phyloP scores from a whole-genome alignment of 2,113 vertebrate genomes.

The Rafetus swinhoei region DNA sequence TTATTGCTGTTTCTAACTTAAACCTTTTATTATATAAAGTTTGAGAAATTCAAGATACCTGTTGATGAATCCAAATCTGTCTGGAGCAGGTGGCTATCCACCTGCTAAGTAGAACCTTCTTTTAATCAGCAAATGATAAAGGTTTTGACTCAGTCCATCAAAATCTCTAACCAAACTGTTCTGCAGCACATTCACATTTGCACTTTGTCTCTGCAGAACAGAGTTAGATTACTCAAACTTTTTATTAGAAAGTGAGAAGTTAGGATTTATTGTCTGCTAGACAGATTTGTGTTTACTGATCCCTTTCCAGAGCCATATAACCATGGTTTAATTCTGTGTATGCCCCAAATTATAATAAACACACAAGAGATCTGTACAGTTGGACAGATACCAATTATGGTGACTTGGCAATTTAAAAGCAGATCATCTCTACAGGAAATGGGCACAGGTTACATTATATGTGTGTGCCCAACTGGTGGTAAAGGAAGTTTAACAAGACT shows the following conservation, averaged over 20 bases:
- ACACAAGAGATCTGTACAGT: not conserved
- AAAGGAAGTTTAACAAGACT: not conserved
- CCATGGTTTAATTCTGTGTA: not conserved
- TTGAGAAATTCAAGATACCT: not conserved
- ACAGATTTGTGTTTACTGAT: not conserved
- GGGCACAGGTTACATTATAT: not conserved
- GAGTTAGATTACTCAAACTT: not conserved
- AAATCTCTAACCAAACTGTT: not conserved
- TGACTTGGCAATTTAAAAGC: not conserved
- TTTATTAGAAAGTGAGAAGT: not conserved
- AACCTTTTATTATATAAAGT: no score
- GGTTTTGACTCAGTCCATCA: not conserved
- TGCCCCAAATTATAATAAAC: not conserved
- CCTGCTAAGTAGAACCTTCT: accelerated
- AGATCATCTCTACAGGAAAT: not conserved
- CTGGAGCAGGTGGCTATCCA: not conserved
- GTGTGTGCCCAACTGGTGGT: not conserved
- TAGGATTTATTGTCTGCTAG: not conserved
- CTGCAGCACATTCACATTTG: not conserved
- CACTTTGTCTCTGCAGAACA: not conserved
- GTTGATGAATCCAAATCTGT: not conserved
- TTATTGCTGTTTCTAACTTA: no score
- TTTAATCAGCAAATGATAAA: not conserved
- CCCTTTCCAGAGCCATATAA: not conserved
- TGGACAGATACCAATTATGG: not conserved